phyloP scores from a whole-genome alignment of 2,888 invertebrate genomes.

The Chymomyza amoena region DNA sequence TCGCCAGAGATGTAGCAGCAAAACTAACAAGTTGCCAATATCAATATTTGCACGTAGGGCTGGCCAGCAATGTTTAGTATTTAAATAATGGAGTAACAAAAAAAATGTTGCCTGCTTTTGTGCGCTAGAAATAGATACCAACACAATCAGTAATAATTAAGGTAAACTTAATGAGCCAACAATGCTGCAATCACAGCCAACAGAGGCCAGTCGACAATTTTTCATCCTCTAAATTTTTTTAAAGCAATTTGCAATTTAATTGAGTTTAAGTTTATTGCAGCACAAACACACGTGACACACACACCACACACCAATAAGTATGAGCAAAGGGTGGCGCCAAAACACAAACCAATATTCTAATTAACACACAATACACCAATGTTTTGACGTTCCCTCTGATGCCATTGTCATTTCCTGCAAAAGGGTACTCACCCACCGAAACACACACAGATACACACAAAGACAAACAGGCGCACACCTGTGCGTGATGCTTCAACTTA shows the following conservation, averaged over 20 bases:
- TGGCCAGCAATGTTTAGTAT: constrained; percentile 1
- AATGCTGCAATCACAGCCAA: background rate
- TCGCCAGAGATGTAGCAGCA: constrained; percentile 47
- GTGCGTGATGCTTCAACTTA: constrained; percentile 73
- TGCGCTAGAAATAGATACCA: background rate
- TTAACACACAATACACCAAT: constrained; percentile 55
- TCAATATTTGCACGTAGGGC: constrained; percentile 17
- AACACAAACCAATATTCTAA: constrained; percentile 59
- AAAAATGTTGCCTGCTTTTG: background rate
- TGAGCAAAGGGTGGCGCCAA: constrained; percentile 7
- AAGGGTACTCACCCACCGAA: background rate
- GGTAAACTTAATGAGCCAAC: background rate
- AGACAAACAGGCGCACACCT: constrained; percentile 31
- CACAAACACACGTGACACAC: constrained; percentile 31
- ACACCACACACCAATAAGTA: too few relatives aligned
- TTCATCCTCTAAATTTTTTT: background rate
- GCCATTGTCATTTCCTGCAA: constrained; percentile 47
- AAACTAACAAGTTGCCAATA: constrained; percentile 7
- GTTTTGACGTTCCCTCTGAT: constrained; percentile 28
- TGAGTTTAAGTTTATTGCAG: background rate
- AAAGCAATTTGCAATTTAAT: background rate
- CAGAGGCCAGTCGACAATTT: background rate
- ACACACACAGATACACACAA: constrained; percentile 12
- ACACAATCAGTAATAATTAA: background rate
- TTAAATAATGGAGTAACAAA: background rate